Percentiles rank a stretch among this genome's conserved stretches.
phyloP scores from a whole-genome alignment of 1,140 invertebrate species.

The Drosophila ogumai region DNA sequence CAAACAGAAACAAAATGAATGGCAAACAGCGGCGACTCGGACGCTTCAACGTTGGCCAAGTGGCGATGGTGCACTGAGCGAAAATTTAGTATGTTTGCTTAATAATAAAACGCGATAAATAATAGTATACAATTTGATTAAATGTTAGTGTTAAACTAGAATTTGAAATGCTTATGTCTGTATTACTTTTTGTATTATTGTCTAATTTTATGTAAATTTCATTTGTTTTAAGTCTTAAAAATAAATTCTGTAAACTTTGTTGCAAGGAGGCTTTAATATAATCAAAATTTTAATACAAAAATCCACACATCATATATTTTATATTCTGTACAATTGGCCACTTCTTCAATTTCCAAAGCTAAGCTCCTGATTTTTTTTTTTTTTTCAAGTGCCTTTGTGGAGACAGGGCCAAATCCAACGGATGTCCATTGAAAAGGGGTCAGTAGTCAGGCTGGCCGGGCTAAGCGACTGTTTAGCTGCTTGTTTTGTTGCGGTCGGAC shows the following conservation, averaged over 20 bases:
- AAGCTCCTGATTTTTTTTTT: not conserved
- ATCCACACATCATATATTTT: too few species aligned
- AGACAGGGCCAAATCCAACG: slow-evolving; percentile 55
- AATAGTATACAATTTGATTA: too few species aligned
- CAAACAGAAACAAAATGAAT: slow-evolving; percentile 84
- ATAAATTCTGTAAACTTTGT: too few species aligned
- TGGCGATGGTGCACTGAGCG: slow-evolving; percentile 34
- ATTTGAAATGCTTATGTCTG: too few species aligned
- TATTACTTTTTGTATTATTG: too few species aligned
- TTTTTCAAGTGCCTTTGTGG: slow-evolving; percentile 14
- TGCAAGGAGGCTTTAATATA: too few species aligned
- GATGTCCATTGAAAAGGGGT: slow-evolving; percentile 80
- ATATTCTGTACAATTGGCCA: too few species aligned
- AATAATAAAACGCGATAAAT: not conserved
- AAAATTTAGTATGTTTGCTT: not conserved
- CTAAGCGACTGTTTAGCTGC: slow-evolving; percentile 82
- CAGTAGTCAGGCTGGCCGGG: slow-evolving; percentile 65
- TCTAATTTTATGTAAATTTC: too few species aligned
- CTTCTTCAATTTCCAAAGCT: not conserved
- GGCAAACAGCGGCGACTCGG: slow-evolving; percentile 71
- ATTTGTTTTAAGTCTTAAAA: too few species aligned
- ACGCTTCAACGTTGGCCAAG: slow-evolving; percentile 43
- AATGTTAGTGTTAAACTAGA: too few species aligned
- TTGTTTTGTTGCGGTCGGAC: slow-evolving; percentile 74
- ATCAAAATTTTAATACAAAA: too few species aligned